Conservation (phyloP, 2,888 invertebrate species). For the Cephus sareptanus region DNA sequence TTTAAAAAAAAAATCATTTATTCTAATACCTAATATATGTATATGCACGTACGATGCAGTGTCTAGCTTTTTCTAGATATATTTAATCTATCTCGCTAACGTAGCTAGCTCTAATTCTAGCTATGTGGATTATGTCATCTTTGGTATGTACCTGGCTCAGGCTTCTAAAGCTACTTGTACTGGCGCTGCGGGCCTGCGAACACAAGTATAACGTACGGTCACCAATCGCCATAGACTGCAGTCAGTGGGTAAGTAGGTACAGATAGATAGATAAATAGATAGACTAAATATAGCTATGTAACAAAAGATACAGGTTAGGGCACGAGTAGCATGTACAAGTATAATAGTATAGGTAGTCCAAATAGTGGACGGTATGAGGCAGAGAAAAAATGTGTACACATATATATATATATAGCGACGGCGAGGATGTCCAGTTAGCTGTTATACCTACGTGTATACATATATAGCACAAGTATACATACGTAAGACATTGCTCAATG, state of each 20-base stretch:
- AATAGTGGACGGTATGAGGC: neutral
- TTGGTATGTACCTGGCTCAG: constrained; percentile 81
- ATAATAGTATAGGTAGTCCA: neutral
- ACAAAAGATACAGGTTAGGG: too few relatives aligned
- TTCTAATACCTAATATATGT: too few relatives aligned
- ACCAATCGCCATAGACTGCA: constrained; percentile 59
- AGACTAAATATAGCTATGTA: neutral
- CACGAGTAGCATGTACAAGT: too few relatives aligned
- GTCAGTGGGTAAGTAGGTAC: constrained; percentile 37
- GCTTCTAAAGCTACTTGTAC: constrained; percentile 92
- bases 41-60: too few relatives aligned
- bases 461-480: too few relatives aligned
- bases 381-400: constrained; percentile 31
- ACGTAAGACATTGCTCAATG: too few relatives aligned
- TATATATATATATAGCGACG: constrained; percentile 8
- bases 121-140: constrained; percentile 51
- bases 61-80: neutral
- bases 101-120: constrained; percentile 29
- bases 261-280: constrained; percentile 6
- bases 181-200: constrained; percentile 89
- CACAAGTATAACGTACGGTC: constrained; percentile 64
- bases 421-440: too few relatives aligned
- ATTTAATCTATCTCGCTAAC: neutral
- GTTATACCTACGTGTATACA: too few relatives aligned
- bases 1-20: too few relatives aligned